These are phyloP conservation scores for Laterallus jamaicensis DNA, from an alignment of 2,113 vertebrate species.

Conservation along the genomic window DNA sequence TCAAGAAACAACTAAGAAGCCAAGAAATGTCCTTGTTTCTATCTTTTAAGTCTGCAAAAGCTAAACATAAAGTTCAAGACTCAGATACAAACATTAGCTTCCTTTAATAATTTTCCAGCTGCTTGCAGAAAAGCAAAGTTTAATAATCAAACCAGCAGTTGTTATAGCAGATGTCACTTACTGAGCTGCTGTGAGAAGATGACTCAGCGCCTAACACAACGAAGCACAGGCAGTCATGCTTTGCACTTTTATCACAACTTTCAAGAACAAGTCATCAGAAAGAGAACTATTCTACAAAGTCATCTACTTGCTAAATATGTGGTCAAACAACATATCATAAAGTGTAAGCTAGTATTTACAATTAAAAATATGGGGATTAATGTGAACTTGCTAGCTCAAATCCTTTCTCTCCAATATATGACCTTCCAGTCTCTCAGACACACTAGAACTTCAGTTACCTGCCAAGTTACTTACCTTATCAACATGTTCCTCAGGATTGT, in stretches of 20 bases:
- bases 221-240: background rate
- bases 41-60: background rate
- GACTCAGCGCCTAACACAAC: background rate
- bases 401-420: background rate
- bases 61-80: background rate
- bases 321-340: background rate
- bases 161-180: background rate
- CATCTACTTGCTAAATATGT: background rate
- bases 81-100: background rate
- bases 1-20: background rate
- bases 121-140: background rate
- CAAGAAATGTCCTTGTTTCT: background rate
- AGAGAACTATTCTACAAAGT: background rate
- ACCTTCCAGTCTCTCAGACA: background rate
- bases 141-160: background rate
- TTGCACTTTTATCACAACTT: background rate
- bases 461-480: conserved; percentile 85
- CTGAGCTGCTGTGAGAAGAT: background rate
- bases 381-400: background rate
- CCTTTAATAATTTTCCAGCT: background rate
- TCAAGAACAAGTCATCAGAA: background rate
- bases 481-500: conserved; percentile 99
- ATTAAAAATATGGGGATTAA: background rate
- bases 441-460: background rate
- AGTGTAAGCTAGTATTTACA: background rate